phyloP scores from a whole-genome alignment of 2,888 invertebrate genomes.

The Cremastobaeus sp. region DNA sequence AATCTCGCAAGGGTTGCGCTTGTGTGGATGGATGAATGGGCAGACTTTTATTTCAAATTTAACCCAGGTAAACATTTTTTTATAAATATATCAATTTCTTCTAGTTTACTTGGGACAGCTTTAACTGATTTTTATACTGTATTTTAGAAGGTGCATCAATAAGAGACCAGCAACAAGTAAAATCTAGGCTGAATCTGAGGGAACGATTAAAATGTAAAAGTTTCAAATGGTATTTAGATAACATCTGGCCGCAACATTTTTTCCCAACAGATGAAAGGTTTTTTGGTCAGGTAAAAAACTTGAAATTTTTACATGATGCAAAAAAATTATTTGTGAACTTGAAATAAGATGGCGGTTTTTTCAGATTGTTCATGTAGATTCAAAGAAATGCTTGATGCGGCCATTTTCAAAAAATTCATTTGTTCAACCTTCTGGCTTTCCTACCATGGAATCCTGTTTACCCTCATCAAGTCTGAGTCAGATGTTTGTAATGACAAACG shows the following conservation, averaged over 20 bases:
- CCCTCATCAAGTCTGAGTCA: constrained; percentile 82
- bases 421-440: constrained; percentile 85
- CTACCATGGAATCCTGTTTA: constrained; percentile 84
- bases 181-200: constrained; percentile 83
- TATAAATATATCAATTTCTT: background rate
- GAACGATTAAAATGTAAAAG: constrained; percentile 88
- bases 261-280: constrained; percentile 92
- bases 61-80: constrained; percentile 80
- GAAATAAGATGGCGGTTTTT: no score
- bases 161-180: constrained; percentile 82
- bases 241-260: constrained; percentile 97
- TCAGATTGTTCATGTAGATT: constrained; percentile 80
- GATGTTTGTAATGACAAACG: constrained; percentile 85
- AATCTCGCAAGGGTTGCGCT: constrained; percentile 95
- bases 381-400: constrained; percentile 82
- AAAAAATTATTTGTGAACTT: no score
- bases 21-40: constrained; percentile 99
- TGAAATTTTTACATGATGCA: no score
- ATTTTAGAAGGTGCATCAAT: constrained; percentile 80
- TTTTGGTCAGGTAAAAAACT: constrained; percentile 87
- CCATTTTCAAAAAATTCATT: constrained; percentile 81
- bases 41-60: constrained; percentile 93
- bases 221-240: constrained; percentile 95
- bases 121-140: background rate
- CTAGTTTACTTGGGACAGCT: background rate